Evolutionary conservation across 2,113 vertebrate species (phyloP).

Genomic region (Aegotheles bennettii): DNA sequence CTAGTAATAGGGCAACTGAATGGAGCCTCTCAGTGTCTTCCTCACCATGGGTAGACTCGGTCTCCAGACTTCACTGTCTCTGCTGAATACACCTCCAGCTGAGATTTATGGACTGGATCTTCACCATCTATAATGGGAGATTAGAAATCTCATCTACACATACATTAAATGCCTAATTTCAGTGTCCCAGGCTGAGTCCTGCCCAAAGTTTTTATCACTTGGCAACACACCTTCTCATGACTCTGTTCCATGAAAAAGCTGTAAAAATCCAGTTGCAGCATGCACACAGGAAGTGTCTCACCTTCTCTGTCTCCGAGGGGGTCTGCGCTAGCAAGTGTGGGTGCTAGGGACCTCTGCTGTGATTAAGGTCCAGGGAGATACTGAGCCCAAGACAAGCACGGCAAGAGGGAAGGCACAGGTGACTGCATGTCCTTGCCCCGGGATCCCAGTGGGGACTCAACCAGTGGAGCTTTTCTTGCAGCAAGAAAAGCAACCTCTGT

Average conservation of each 20-base stretch:
- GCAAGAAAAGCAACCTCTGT: neutral
- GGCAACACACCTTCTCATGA: neutral
- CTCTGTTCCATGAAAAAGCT: neutral
- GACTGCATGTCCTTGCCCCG: neutral
- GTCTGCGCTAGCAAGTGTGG: neutral
- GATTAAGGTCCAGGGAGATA: neutral
- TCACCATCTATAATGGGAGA: neutral
- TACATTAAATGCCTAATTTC: neutral
- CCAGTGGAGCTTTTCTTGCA: neutral
- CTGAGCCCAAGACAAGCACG: neutral
- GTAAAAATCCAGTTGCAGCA: neutral
- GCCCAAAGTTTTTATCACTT: neutral
- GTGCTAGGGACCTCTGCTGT: neutral
- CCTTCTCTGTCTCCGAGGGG: neutral
- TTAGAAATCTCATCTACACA: neutral
- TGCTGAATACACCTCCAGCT: neutral
- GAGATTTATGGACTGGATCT: neutral
- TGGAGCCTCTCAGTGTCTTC: neutral
- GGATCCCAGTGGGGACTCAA: neutral
- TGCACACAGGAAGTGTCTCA: neutral
- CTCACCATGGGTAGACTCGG: neutral
- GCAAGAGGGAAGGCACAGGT: fast-evolving
- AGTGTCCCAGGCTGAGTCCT: neutral
- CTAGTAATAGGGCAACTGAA: neutral
- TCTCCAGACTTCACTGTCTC: neutral